Conservation (phyloP, 2,113 vertebrate species). For the Noturus placidus region DNA sequence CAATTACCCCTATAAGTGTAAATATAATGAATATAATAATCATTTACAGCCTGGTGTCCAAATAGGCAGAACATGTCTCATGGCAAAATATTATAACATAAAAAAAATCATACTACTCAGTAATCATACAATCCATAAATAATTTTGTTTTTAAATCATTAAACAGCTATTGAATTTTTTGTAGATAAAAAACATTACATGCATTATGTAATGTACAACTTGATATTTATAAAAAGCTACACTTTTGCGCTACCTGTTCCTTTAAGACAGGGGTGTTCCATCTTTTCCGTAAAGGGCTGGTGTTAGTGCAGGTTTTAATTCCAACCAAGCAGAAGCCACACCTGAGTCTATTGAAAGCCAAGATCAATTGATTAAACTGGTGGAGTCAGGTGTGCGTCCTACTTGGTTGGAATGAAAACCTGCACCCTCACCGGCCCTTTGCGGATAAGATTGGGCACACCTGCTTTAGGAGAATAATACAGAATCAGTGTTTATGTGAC, state of each 20-base stretch:
- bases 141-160: background rate
- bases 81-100: background rate
- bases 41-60: background rate
- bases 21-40: constrained; percentile 4
- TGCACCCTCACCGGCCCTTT: too few relatives aligned
- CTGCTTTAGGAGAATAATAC: background rate
- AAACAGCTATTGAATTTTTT: background rate
- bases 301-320: too few relatives aligned
- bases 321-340: too few relatives aligned
- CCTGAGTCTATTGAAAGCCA: too few relatives aligned
- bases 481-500: background rate
- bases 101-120: background rate
- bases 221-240: background rate
- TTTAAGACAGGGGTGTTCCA: background rate
- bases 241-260: background rate
- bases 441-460: too few relatives aligned
- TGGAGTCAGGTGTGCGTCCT: too few relatives aligned
- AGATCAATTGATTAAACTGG: too few relatives aligned
- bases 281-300: too few relatives aligned
- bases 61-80: background rate
- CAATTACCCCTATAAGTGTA: background rate
- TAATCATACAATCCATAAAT: background rate
- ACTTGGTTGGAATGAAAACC: too few relatives aligned
- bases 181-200: background rate
- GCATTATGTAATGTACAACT: background rate